A percentile compares a stretch with the other conserved stretches of the same genome.
phyloP scores from a whole-genome alignment of 2,113 vertebrate genomes.

The Orcinus orca region DNA sequence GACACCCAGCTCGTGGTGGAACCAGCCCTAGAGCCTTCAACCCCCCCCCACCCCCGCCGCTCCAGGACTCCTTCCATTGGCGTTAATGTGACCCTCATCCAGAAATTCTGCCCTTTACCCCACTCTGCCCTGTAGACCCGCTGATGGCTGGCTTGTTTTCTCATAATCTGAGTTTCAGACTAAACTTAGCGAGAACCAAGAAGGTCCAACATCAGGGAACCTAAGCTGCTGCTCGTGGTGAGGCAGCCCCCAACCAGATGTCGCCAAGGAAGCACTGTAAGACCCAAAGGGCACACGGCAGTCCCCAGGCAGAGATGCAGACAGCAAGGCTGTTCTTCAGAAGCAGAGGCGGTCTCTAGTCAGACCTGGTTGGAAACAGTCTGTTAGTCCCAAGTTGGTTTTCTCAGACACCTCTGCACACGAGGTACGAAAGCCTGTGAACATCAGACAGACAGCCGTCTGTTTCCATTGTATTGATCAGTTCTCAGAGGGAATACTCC shows the following conservation, averaged over 20 bases:
- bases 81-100: not conserved
- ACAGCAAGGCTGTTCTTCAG: not conserved
- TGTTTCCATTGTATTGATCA: fast-evolving
- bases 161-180: not conserved
- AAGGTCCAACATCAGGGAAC: not conserved
- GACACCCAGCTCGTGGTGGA: not conserved
- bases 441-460: not conserved
- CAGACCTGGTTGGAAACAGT: not conserved
- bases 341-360: not conserved
- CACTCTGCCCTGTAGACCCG: too few species aligned
- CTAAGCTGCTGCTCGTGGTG: too few species aligned
- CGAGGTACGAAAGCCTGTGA: not conserved
- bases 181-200: not conserved
- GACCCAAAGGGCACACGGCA: not conserved
- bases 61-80: not conserved
- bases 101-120: not conserved
- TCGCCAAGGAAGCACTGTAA: not conserved
- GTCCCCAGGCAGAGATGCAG: not conserved
- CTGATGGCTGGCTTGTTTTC: not conserved
- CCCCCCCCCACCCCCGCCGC: too few species aligned
- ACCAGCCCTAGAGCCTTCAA: not conserved
- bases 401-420: not conserved
- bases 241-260: not conserved
- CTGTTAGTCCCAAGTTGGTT: too few species aligned
- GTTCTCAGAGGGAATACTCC: not conserved